Base-by-base conservation (phyloP, 1,140 invertebrate species). In the Cryptotermes secundus region DNA sequence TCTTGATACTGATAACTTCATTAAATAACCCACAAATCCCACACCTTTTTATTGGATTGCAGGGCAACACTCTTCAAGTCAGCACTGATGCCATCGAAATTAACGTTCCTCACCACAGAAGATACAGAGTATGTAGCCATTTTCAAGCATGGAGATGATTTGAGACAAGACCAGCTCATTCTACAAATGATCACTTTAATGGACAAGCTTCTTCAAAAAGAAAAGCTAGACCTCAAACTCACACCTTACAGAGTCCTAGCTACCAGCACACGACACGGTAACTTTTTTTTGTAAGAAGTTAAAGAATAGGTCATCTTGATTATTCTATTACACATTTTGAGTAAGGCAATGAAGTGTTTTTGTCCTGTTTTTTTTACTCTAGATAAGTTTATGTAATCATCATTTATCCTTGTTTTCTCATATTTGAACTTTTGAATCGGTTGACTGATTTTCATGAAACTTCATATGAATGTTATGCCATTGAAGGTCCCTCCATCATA, bases 141-240 rank as follows among this genome's bases (percentile, higher is more conserved):
- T 86, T 99, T 99, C 90, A 99, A 99, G 91, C 94, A 98, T 88
- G 99, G 99, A 1, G 99, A 99, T 90, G 99, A 99, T 91, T 90
- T 99, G n/a, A 90, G 98, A 36, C 99, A 99, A 90, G 99, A 99
- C 91, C 99, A 99, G 90, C 92, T 99, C 0, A 97, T 99, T 86
- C 90, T 99, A 83, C 96, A 97, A 90, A 99, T 99, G 90, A 99
- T 99, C 85, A 97, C 97, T 0, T 91, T 99, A 9, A 99, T 99
- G 98, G 99, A 99, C 90, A 96, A 98, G 90, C 90, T 99, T 34
- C 90, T 99, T 49, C 91, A 97, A 79, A 92, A 96, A 86, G 97
- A 99, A 90, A 99, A 99, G 90, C 90, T 99, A 49, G 98, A 99
- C 91, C 91, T 99, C 49, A 98, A 98, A 89, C 88, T 99, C 84